Base-by-base conservation (phyloP, 2,113 vertebrate genomes). In the Coreoperca whiteheadi region DNA sequence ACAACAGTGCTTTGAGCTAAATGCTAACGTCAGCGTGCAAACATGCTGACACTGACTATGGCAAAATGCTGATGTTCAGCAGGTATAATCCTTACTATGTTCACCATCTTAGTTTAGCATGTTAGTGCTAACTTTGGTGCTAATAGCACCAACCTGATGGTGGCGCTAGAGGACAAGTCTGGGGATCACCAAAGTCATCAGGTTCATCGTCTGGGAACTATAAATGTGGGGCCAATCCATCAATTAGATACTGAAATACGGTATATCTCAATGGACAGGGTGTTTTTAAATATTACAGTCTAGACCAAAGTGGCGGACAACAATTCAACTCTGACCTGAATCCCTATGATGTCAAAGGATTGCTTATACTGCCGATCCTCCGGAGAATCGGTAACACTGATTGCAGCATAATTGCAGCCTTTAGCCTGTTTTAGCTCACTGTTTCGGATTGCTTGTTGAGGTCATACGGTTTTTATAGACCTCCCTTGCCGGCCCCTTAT, bases 391-490 rank as follows among this genome's bases (percentile, higher is more conserved):
- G 23, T 34, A 64, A 10, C 59, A 9, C 18, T 32, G 8, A 21
- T 30, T 61, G 30, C 25, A 57, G 6, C 2, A 14, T 9, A 34
- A 50, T 6, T 50, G 77, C 34, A 63, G 57, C 77, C n/a, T 71
- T 64, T 30, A 56, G 46, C 37, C 37, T n/a, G 54, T 61, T 54
- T 72, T 34, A 64, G 25, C 41, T 64, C 67, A 51, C 53, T 71
- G n/a, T 65, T 63, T 73, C 65, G 50, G 51, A 54, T 43, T 43
- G 21, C 23, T 43, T 25, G 4, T 65, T 28, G 23, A 8, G 1
- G 21, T 20, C 46, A 6, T 18, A 20, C 5, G 5, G 16, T 50
- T 50, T 48, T 48, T 50, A 50, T 16, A 50, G 46, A 50, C 16
- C 46, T 48, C 46, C 15, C 46, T 16, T 12, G 3, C 46, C 14